phyloP scores from a whole-genome alignment of 2,797 vertebrate species.

The Fundulus diaphanus region DNA sequence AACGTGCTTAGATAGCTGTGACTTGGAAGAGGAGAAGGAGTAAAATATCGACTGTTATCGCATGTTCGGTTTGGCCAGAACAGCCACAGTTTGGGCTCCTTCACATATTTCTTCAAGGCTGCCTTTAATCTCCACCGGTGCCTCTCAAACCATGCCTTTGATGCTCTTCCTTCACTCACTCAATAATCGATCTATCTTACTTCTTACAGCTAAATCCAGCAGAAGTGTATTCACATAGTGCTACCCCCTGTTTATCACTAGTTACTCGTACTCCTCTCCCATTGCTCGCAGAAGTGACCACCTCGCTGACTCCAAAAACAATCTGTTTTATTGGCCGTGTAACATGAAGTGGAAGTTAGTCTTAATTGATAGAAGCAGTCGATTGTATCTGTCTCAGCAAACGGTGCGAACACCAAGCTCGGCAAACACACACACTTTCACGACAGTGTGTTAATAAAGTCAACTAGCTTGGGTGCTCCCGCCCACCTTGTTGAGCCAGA shows the following conservation, averaged over 20 bases:
- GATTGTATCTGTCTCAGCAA: conserved; percentile 32
- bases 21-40: conserved; percentile 62
- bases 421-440: conserved; percentile 19
- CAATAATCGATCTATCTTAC: conserved; percentile 82
- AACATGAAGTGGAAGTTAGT: conserved; percentile 30
- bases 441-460: conserved; percentile 65
- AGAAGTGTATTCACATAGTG: conserved; percentile 67
- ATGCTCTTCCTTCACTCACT: conserved; percentile 81
- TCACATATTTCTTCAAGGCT: conserved; percentile 84
- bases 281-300: conserved; percentile 56
- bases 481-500: conserved; percentile 66
- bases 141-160: conserved; percentile 78
- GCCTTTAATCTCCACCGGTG: conserved; percentile 82
- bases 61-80: conserved; percentile 60
- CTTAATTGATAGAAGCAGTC: conserved; percentile 60
- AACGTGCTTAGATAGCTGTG: conserved; percentile 29
- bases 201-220: conserved; percentile 78
- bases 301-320: conserved; percentile 45
- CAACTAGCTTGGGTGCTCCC: conserved; percentile 69
- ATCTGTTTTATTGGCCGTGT: conserved; percentile 39
- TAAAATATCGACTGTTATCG: conserved; percentile 70
- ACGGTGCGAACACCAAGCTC: conserved; percentile 3
- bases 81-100: conserved; percentile 78
- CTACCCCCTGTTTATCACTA: conserved; percentile 41
- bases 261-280: conserved; percentile 26